phyloP scores from a whole-genome alignment of 53 echinoderm and acorn worm species.

The Paelopatides confundens region DNA sequence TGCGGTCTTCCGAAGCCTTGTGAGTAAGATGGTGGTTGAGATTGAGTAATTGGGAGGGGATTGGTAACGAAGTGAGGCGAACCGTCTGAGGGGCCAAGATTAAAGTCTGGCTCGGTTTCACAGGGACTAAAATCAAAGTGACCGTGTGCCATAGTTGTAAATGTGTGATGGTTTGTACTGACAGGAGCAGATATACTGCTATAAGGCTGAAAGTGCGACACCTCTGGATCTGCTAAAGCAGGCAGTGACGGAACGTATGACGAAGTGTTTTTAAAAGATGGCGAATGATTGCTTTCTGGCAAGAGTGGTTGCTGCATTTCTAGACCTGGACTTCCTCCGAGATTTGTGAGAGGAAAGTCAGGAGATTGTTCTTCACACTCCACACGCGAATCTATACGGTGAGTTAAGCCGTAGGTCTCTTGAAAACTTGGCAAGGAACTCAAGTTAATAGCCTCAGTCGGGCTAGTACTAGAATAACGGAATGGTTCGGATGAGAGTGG shows the following conservation, averaged over 20 bases:
- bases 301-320: constrained; percentile 54
- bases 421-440: constrained; percentile 91
- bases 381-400: constrained; percentile 48
- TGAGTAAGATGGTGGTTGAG: constrained; percentile 34
- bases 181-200: constrained; percentile 47
- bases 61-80: constrained; percentile 57
- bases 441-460: constrained; percentile 52
- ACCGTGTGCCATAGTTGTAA: constrained; percentile 42
- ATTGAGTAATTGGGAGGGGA: constrained; percentile 34
- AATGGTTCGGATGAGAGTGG: constrained; percentile 48
- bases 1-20: constrained; percentile 38
- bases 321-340: constrained; percentile 43
- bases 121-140: constrained; percentile 55
- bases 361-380: constrained; percentile 63
- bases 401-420: constrained; percentile 81
- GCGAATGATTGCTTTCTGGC: constrained; percentile 56
- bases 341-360: constrained; percentile 56
- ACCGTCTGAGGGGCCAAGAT: constrained; percentile 34
- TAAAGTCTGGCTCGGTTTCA: constrained; percentile 51
- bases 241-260: constrained; percentile 61
- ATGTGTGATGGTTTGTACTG: constrained; percentile 63
- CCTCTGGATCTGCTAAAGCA: constrained; percentile 53
- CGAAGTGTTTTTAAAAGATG: constrained; percentile 55
- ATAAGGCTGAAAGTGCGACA: constrained; percentile 61
- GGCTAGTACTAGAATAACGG: constrained; percentile 51